Conservation (phyloP, 2,888 invertebrate genomes). For the Trissonchulus latispiculum region DNA sequence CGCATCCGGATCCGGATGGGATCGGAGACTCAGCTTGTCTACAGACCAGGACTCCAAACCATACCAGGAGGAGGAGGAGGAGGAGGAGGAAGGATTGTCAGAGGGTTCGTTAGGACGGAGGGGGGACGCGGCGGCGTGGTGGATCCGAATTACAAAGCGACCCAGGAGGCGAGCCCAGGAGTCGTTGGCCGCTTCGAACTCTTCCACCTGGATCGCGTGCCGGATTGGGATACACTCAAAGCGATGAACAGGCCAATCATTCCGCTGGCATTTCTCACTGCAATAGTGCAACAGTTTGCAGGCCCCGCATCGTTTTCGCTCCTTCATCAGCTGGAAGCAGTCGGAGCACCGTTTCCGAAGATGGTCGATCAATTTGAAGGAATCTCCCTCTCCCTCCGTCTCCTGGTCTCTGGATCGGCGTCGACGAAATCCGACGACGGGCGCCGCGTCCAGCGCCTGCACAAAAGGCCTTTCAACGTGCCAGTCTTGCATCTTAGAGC, state of each 20-base stretch:
- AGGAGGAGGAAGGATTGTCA: too few species aligned
- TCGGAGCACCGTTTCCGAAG: not conserved
- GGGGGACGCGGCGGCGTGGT: not conserved
- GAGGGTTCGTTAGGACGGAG: not conserved
- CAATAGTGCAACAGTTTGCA: constrained; percentile 18
- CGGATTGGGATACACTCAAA: not conserved
- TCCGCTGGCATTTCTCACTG: constrained; percentile 5
- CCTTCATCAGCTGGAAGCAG: not conserved
- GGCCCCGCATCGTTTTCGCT: constrained; percentile 1
- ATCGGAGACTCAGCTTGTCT: not conserved
- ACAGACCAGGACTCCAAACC: not conserved
- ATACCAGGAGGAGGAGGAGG: too few species aligned
- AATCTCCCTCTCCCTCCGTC: not conserved
- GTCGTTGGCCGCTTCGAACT: not conserved
- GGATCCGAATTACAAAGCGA: not conserved
- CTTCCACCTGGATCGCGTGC: not conserved
- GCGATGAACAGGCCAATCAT: constrained; percentile 11
- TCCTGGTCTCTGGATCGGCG: not conserved
- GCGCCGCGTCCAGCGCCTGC: not conserved
- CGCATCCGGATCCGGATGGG: constrained; percentile 8
- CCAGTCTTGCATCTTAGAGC: not conserved
- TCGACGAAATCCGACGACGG: not conserved
- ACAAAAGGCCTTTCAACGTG: not conserved
- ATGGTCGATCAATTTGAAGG: not conserved
- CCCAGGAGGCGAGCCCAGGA: not conserved